Evolutionary conservation across 2,888 invertebrate genomes (phyloP).

Genomic region (Meiosimyza platycephala): DNA sequence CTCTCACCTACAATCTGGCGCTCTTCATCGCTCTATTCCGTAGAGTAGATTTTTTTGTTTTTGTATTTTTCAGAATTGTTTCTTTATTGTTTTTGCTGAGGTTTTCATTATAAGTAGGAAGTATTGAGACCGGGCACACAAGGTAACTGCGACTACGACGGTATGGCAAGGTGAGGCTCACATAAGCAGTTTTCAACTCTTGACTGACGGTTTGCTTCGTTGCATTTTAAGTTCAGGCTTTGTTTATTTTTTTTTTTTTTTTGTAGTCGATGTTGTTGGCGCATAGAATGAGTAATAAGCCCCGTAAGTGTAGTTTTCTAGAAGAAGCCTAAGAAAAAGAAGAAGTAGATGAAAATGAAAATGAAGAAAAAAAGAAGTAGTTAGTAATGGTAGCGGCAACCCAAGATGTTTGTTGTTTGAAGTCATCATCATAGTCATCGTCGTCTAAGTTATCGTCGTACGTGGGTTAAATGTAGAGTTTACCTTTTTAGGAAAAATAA

Average conservation of each 20-base stretch:
- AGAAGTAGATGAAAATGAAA: neutral
- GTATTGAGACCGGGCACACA: slow-evolving; percentile 18
- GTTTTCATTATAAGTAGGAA: slow-evolving; percentile 29
- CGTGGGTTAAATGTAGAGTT: slow-evolving; percentile 18
- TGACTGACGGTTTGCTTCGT: slow-evolving; percentile 54
- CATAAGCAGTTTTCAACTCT: slow-evolving; percentile 13
- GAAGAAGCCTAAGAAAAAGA: slow-evolving; percentile 10
- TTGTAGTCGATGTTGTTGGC: slow-evolving; percentile 12
- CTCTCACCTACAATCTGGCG: neutral
- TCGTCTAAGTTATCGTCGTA: slow-evolving; percentile 10
- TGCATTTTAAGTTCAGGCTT: slow-evolving; percentile 61
- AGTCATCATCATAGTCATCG: slow-evolving; percentile 3
- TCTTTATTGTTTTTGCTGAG: slow-evolving; percentile 22
- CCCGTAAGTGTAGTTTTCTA: slow-evolving; percentile 9
- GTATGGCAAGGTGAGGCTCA: neutral
- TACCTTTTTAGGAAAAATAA: no score
- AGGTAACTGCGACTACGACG: neutral
- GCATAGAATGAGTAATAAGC: slow-evolving; percentile 37
- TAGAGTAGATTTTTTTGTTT: neutral
- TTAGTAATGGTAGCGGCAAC: neutral
- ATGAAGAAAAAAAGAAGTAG: no score
- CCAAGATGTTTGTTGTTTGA: slow-evolving; percentile 18
- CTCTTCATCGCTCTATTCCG: slow-evolving; percentile 7
- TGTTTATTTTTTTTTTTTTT: slow-evolving; percentile 26
- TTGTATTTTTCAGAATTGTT: neutral